Base-by-base conservation (phyloP, 2,797 vertebrate species). In the Sebastes glaucus region DNA sequence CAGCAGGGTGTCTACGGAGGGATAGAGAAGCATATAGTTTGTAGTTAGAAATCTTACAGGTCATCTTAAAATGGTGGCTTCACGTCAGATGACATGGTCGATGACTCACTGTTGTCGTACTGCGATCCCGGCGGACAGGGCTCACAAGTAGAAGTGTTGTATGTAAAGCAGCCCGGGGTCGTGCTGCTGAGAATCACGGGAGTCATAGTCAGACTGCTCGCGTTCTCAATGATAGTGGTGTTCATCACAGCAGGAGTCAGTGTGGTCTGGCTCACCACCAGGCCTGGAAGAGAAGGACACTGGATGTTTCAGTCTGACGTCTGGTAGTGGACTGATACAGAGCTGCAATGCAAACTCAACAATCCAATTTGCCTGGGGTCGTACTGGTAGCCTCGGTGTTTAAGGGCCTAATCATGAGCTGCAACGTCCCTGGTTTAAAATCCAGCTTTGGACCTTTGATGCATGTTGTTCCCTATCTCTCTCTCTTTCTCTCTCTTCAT, bases 101-200 rank as follows among this genome's bases (percentile, higher is more conserved):
- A 1, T 63, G 81, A 85, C 96, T 88, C 87, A 97, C 97, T 96
- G 81, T 94, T 94, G 23, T 71, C 90, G 27, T 95, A 94, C 71
- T 93, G 93, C 0, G 95, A 96, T 61, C 97, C 97, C 0, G 97
- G 94, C 4, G 93, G 79, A 62, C 97, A 98, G 30, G 2, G 83
- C 69, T 92, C 87, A 79, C 97, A 98, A 76, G 91, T 75, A 1
- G 96, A 96, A 33, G 87, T 89, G n/a, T 98, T 97, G 77, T 96
- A 94, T 0, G 35, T 25, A 9, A 82, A 94, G 92, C 97, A 98
- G 89, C 88, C 94, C 0, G 91, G 87, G 61, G 91, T 89, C 0
- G 92, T 94, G 91, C 93, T 95, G 90, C 91, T 95, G 83, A 87
- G 78, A 18, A 85, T 93, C 88, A 89, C 27, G n/a, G 94, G 87